A percentile compares a stretch with the other conserved stretches of the same genome.
phyloP scores from a whole-genome alignment of 1,140 invertebrate species.

The Apis laboriosa region DNA sequence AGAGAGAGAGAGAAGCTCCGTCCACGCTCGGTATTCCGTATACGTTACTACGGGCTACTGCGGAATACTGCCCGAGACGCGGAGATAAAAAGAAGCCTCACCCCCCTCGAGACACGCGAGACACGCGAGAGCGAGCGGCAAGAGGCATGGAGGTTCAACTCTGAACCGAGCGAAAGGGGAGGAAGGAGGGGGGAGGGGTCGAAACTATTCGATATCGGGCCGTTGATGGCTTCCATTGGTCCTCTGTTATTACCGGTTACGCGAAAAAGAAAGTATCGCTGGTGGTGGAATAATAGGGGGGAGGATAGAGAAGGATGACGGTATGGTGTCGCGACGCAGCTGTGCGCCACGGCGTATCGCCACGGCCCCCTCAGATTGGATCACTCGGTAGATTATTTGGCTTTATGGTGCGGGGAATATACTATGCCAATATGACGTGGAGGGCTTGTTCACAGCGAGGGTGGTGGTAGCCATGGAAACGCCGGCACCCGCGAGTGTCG shows the following conservation, averaged over 20 bases:
- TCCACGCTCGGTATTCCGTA: background rate
- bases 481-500: constrained; percentile 83
- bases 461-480: constrained; percentile 82
- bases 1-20: background rate
- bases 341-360: constrained; percentile 10
- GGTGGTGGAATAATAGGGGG: background rate
- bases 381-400: constrained; percentile 80
- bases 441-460: constrained; percentile 81
- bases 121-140: too few relatives aligned
- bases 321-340: constrained; percentile 19
- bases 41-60: too few relatives aligned
- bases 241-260: background rate
- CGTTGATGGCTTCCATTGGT: background rate
- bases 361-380: constrained; percentile 66
- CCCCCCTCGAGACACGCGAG: background rate
- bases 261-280: too few relatives aligned
- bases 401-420: constrained; percentile 80
- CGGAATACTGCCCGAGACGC: too few relatives aligned
- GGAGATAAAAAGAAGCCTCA: background rate
- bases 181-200: background rate
- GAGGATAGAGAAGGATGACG: background rate
- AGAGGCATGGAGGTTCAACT: background rate
- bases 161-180: background rate
- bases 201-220: background rate
- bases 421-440: constrained; percentile 81